Percentiles rank a stretch among this genome's conserved stretches.
phyloP scores from a whole-genome alignment of 2,888 invertebrate species.

The Terebella lapidaria region DNA sequence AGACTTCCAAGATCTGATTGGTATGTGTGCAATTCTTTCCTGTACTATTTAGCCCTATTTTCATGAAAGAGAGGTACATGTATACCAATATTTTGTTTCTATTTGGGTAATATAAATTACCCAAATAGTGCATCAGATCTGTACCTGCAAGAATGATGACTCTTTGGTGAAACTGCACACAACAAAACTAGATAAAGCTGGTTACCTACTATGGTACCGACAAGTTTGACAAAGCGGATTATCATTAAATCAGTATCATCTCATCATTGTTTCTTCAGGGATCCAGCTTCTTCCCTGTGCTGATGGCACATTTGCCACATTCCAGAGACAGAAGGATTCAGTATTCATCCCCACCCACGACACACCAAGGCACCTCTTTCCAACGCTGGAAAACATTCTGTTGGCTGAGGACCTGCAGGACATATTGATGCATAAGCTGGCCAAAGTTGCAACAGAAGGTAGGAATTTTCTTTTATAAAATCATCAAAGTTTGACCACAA shows the following conservation, averaged over 20 bases:
- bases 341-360: slow-evolving; percentile 11
- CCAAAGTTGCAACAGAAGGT: slow-evolving; percentile 21
- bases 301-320: slow-evolving; percentile 20
- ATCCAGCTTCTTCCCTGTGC: slow-evolving; percentile 23
- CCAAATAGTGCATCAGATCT: neutral
- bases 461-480: slow-evolving; percentile 5
- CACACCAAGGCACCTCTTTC: slow-evolving; percentile 16
- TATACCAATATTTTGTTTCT: neutral
- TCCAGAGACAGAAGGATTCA: slow-evolving; percentile 5
- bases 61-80: too few species aligned
- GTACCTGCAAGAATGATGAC: too few species aligned
- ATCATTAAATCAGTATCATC: too few species aligned
- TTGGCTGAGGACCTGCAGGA: slow-evolving; percentile 14
- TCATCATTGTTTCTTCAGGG: neutral
- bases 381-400: slow-evolving; percentile 13
- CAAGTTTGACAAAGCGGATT: too few species aligned
- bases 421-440: slow-evolving; percentile 10
- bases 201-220: too few species aligned
- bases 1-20: slow-evolving; percentile 17
- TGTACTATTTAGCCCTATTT: too few species aligned
- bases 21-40: neutral
- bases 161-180: too few species aligned
- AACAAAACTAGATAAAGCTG: too few species aligned
- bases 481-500: too few species aligned
- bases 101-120: neutral